Conservation (phyloP, 1,140 invertebrate genomes). For the Manduca sexta region DNA sequence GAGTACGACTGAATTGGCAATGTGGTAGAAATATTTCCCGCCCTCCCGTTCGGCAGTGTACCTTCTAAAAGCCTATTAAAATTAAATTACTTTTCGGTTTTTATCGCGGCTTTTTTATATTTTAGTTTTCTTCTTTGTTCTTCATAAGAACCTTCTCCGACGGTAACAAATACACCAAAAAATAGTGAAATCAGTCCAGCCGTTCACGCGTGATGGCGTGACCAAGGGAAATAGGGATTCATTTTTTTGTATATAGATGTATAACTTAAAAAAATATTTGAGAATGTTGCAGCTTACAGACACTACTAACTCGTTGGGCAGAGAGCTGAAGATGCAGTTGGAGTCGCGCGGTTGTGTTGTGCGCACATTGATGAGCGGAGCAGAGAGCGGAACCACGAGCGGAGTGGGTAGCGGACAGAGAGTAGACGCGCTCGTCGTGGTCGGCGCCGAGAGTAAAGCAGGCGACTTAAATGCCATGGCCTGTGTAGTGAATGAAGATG, state of each 20-base stretch:
- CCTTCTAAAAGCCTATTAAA: too few species aligned
- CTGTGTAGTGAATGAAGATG: slow-evolving; percentile 41
- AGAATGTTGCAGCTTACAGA: slow-evolving; percentile 48
- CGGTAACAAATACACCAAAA: too few species aligned
- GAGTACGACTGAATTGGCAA: too few species aligned
- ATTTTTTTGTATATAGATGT: not conserved
- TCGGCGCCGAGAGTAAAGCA: slow-evolving; percentile 34
- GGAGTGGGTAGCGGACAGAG: not conserved
- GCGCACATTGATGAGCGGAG: slow-evolving; percentile 13
- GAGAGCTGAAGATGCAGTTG: slow-evolving; percentile 32
- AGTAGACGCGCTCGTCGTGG: slow-evolving; percentile 45
- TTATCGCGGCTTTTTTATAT: too few species aligned
- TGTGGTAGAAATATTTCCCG: too few species aligned
- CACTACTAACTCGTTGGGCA: slow-evolving; percentile 36
- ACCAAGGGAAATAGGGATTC: too few species aligned
- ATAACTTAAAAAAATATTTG: not conserved
- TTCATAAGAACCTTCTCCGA: too few species aligned
- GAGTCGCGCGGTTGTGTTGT: slow-evolving; percentile 39
- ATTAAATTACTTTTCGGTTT: too few species aligned
- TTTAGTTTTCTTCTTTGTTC: too few species aligned
- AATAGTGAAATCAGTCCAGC: too few species aligned
- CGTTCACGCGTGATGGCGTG: too few species aligned
- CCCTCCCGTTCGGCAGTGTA: too few species aligned
- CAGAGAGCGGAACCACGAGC: slow-evolving; percentile 12
- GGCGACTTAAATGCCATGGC: slow-evolving; percentile 39